phyloP scores from a whole-genome alignment of 1,140 invertebrate genomes.

The Aleiodes sp. region DNA sequence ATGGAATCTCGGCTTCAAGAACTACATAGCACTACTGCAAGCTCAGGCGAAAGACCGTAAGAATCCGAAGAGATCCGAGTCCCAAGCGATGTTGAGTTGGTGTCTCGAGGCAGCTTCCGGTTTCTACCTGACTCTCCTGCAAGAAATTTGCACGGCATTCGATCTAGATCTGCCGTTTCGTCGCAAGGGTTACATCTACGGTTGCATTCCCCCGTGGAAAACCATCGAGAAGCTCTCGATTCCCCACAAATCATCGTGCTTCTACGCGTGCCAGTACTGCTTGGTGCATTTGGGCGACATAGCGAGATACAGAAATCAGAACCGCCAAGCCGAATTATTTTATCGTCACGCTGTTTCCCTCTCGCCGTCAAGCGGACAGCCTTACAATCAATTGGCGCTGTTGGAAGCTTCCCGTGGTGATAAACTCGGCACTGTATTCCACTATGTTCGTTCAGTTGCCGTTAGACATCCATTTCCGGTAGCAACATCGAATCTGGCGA shows the following conservation, averaged over 20 bases:
- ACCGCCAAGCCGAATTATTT: constrained; percentile 77
- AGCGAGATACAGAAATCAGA: constrained; percentile 83
- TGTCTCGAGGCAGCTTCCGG: constrained; percentile 85
- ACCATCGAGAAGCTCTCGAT: constrained; percentile 61
- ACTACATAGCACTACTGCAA: constrained; percentile 83
- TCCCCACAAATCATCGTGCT: constrained; percentile 77
- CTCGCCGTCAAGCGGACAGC: constrained; percentile 84
- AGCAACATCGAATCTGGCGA: constrained; percentile 80
- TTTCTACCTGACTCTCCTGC: constrained; percentile 83
- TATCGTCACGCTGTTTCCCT: constrained; percentile 81
- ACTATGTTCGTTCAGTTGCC: constrained; percentile 82
- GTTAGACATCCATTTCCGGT: constrained; percentile 86
- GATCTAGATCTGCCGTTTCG: constrained; percentile 83
- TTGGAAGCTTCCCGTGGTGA: constrained; percentile 83
- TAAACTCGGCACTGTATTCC: constrained; percentile 83
- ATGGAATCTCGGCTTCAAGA: constrained; percentile 90
- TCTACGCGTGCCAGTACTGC: constrained; percentile 88
- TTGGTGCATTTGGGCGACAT: constrained; percentile 88
- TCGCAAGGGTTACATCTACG: constrained; percentile 65
- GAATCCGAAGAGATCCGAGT: constrained; percentile 77
- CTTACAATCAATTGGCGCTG: constrained; percentile 88
- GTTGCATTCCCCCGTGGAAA: constrained; percentile 61
- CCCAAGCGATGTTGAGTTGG: constrained; percentile 78
- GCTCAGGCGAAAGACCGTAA: constrained; percentile 80
- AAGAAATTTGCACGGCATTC: constrained; percentile 84